Evolutionary conservation across 2,113 vertebrate species (phyloP), one percentile per base, ranked within the genome.

Genomic region (Dryoscopus gambensis): DNA sequence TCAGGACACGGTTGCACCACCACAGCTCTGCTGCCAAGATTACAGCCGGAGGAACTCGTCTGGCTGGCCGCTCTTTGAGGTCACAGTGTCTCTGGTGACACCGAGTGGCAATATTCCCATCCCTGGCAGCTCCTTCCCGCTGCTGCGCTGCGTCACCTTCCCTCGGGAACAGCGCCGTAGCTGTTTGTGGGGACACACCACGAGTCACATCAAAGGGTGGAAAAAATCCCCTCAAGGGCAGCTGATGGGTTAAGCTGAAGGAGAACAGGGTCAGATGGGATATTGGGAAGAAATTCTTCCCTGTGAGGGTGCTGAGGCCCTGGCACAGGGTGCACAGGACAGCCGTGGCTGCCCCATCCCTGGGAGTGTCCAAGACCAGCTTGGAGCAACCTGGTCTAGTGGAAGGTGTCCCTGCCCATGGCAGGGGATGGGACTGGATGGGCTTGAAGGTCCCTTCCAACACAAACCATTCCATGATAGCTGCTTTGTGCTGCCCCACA

Each of bases 101-200:
- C 31, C 0, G 2, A 16, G 30, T 12, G 76, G 46, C 3, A 22
- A 23, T 17, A 44, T 30, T 22, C 74, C 84, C 18, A 6, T n/a
- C 44, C 49, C 30, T 27, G 56, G 53, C 80, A 84, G 69, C 60
- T 78, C 55, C 37, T 27, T 55, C 86, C 60, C 3, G 0, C 77
- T 49, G 6, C 74, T 5, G 30, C 4, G 5, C 47, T 21, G 63
- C 0, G 0, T 64, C 52, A 21, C 71, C 5, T 40, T 65, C 79
- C 83, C 37, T 28, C 0, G 0, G 95, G 40, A 74, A 9, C 1
- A 20, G 49, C 4, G 0, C 47, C 0, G 0, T 24, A 31, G 24
- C 89, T 33, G 42, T 42, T 23, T 8, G 55, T 22, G 39, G 69
- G 55, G 64, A 83, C 40, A 12, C 30, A 13, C 42, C 31, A 0